These are phyloP conservation scores for Trimorus sp. DNA, from an alignment of 2,888 invertebrate species.

Conservation along the genomic window DNA sequence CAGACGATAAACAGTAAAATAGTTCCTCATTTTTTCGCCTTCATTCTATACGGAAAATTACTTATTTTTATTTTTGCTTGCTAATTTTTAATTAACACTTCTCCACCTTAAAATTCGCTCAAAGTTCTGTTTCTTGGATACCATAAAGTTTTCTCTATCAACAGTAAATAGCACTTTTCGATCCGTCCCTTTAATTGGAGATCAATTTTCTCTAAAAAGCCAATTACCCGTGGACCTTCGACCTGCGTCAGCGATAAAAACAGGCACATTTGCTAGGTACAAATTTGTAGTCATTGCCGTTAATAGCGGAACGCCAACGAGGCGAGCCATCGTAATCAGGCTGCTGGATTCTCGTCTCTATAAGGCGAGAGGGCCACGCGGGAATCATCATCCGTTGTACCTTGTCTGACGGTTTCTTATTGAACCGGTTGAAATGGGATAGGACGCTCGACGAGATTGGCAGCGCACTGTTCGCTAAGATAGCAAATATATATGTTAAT, in stretches of 20 bases:
- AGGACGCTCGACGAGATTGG: conserved; percentile 58
- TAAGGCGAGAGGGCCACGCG: conserved; percentile 40
- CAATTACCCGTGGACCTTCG: too few relatives aligned
- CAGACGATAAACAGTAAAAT: too few relatives aligned
- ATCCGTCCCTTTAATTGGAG: conserved; percentile 9
- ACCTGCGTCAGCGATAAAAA: conserved; percentile 40
- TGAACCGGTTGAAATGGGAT: conserved; percentile 45
- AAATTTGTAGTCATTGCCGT: conserved; percentile 58
- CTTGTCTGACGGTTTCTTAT: conserved; percentile 64
- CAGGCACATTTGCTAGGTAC: conserved; percentile 39
- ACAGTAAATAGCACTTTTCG: too few relatives aligned
- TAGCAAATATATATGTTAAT: conserved; percentile 65
- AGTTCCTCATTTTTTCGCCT: too few relatives aligned
- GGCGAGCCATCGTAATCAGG: conserved; percentile 49
- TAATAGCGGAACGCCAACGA: conserved; percentile 50
- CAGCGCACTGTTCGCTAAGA: conserved; percentile 46
- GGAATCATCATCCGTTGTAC: conserved; percentile 56
- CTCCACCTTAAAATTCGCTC: too few relatives aligned
- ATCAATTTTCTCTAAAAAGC: background rate
- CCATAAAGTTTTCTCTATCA: too few relatives aligned
- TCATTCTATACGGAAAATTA: too few relatives aligned
- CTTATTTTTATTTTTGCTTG: too few relatives aligned
- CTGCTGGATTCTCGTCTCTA: conserved; percentile 39
- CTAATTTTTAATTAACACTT: too few relatives aligned
- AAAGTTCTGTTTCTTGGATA: too few relatives aligned